Evolutionary conservation across 2,797 vertebrate species (phyloP), one percentile per base, ranked within the genome.

Genomic region (Lepus oiostolus): DNA sequence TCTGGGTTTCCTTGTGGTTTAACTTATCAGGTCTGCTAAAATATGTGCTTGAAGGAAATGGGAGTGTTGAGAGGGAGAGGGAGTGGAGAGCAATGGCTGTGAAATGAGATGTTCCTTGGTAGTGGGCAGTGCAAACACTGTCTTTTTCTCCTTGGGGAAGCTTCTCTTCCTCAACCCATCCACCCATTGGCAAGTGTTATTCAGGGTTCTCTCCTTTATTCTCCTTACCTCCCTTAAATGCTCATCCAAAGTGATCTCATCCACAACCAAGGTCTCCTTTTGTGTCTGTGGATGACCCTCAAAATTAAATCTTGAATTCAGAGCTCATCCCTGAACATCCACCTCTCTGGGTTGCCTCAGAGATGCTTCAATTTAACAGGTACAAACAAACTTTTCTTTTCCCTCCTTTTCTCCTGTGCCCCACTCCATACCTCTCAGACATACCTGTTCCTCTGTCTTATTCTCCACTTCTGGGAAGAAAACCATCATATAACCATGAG

Each of bases 1-100:
- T 95, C 21, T 16, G 84, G 60, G 42, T 62, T 88, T 63, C 22
- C 26, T 87, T 93, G n/a, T n/a, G n/a, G 90, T 65, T 87, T 94
- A 95, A 82, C 9, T 91, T 84, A 85, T 30, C 75, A 79, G 32
- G 85, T 85, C 13, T 62, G 24, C 74, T 76, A 79, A 86, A 83
- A 83, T 52, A 60, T 88, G 21, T 83, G 52, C 21, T 3, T 54
- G 30, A 28, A 72, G 42, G 30, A 54, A 42, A 88, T 9, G 28
- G 32, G 9, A 77, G 14, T n/a, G 14, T 24, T 24, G n/a, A 83
- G 17, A 26, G 32, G 24, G 3, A 80, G 16, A 67, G 9, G 12
- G 13, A 54, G 4, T 75, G 70, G 90, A 28, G 32, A 68, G 8
- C 4, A 9, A 47, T 38, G 67, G 38, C 38, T 84, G 47, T 22